Conservation (phyloP, 2,113 vertebrate genomes). For the Corythoichthys haematopterus region DNA sequence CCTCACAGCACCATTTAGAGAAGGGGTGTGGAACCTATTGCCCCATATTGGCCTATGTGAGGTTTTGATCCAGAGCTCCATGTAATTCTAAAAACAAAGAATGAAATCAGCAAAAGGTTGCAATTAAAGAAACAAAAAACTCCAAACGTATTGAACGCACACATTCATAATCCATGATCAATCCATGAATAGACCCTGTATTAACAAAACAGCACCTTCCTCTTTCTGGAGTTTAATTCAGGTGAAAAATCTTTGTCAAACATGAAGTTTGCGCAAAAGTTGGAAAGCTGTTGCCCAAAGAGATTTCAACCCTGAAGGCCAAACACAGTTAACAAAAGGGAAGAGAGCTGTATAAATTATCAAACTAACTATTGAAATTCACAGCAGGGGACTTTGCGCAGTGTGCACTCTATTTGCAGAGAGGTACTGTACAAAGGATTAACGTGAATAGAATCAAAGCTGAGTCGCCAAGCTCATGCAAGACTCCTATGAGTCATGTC, state of each 20-base stretch:
- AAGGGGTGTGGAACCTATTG: background rate
- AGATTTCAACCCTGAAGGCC: constrained; percentile 9
- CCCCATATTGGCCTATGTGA: background rate
- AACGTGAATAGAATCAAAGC: constrained; percentile 5
- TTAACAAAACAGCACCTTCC: background rate
- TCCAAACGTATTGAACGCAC: background rate
- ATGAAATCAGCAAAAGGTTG: background rate
- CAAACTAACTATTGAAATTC: constrained; percentile 3
- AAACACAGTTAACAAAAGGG: background rate
- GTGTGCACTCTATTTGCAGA: background rate
- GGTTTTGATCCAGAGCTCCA: background rate
- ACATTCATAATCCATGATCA: background rate
- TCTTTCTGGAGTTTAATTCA: background rate
- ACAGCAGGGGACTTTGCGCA: background rate
- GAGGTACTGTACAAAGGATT: background rate
- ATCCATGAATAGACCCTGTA: background rate
- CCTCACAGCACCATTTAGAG: background rate
- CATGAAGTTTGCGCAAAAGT: background rate
- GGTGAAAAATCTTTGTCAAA: background rate
- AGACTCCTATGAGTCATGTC: constrained; percentile 46
- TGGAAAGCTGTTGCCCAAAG: background rate
- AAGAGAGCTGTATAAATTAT: constrained; percentile 4
- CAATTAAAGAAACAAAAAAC: too few species aligned
- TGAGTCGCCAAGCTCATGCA: constrained; percentile 25
- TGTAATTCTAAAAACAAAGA: background rate